Conservation (phyloP, 2,888 invertebrate species). For the Stegophylla sp. region DNA sequence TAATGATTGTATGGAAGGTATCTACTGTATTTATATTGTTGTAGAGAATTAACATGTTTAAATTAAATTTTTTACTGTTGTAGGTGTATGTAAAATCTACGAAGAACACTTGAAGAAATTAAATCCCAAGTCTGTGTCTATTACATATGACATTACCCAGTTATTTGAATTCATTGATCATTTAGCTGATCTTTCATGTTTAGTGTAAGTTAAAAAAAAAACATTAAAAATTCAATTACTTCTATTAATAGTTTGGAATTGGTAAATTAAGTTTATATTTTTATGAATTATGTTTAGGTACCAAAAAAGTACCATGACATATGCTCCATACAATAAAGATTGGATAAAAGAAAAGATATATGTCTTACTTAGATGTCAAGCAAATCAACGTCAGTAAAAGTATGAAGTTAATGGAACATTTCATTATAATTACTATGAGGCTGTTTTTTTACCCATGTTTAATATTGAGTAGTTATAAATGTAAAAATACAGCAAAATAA, state of each 20-base stretch:
- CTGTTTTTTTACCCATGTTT: slow-evolving; percentile 41
- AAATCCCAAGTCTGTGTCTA: slow-evolving; percentile 94
- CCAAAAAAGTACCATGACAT: slow-evolving; percentile 92
- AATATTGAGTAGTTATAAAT: slow-evolving; percentile 27
- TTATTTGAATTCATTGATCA: slow-evolving; percentile 98
- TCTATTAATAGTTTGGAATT: too few species aligned
- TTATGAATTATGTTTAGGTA: slow-evolving; percentile 66
- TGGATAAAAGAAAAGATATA: slow-evolving; percentile 99
- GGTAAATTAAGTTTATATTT: too few species aligned
- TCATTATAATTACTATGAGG: slow-evolving; percentile 35
- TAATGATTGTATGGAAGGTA: slow-evolving; percentile 97
- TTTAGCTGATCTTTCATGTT: slow-evolving; percentile 90
- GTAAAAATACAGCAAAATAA: background rate
- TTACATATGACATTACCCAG: slow-evolving; percentile 97
- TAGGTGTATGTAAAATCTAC: slow-evolving; percentile 95
- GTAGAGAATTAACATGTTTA: background rate
- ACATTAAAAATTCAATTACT: background rate
- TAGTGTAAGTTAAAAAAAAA: slow-evolving; percentile 73
- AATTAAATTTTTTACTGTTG: slow-evolving; percentile 56
- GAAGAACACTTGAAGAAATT: slow-evolving; percentile 96
- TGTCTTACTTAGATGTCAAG: slow-evolving; percentile 85
- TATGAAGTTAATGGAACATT: slow-evolving; percentile 23
- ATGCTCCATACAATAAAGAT: slow-evolving; percentile 97
- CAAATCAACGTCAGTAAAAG: slow-evolving; percentile 64
- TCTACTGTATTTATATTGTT: background rate